These are phyloP conservation scores for Diabrotica undecimpunctata DNA, from an alignment of 1,140 invertebrate genomes.

Conservation along the genomic window DNA sequence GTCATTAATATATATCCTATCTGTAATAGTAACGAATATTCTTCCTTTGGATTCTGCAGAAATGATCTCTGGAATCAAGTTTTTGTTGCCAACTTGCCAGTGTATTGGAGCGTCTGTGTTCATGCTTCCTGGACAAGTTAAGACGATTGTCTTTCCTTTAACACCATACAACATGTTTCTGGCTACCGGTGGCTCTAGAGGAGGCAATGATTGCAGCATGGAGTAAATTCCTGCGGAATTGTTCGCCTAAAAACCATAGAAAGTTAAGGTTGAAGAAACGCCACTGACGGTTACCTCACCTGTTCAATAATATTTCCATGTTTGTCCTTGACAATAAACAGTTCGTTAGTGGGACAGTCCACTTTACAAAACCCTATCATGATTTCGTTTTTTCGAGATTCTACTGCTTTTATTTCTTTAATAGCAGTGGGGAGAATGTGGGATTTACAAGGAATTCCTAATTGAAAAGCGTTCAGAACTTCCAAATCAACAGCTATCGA, in stretches of 20 bases:
- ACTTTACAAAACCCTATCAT: slow-evolving; percentile 58
- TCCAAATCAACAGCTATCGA: slow-evolving; percentile 29
- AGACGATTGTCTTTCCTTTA: slow-evolving; percentile 43
- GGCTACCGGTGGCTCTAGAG: slow-evolving; percentile 44
- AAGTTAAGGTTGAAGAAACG: no score
- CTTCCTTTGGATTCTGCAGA: slow-evolving; percentile 46
- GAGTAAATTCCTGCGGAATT: slow-evolving; percentile 60
- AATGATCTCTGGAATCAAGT: slow-evolving; percentile 45
- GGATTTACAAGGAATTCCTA: slow-evolving; percentile 61
- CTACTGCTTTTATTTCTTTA: slow-evolving; percentile 45
- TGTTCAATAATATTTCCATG: slow-evolving; percentile 53
- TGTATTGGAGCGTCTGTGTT: slow-evolving; percentile 50
- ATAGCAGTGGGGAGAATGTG: slow-evolving; percentile 50
- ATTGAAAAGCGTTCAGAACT: slow-evolving; percentile 49
- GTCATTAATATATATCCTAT: slow-evolving; percentile 50
- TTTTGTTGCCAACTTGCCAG: slow-evolving; percentile 52
- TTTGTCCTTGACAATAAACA: slow-evolving; percentile 55
- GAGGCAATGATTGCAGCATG: slow-evolving; percentile 51
- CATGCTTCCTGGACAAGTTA: slow-evolving; percentile 56
- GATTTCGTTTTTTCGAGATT: slow-evolving; percentile 54
- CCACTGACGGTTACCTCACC: slow-evolving; percentile 24
- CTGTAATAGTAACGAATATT: slow-evolving; percentile 49
- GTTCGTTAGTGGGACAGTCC: slow-evolving; percentile 49
- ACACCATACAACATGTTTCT: slow-evolving; percentile 50
- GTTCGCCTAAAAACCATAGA: slow-evolving; percentile 43